Base-by-base conservation (phyloP, 2,888 invertebrate species). In the Rhingia rostrata region DNA sequence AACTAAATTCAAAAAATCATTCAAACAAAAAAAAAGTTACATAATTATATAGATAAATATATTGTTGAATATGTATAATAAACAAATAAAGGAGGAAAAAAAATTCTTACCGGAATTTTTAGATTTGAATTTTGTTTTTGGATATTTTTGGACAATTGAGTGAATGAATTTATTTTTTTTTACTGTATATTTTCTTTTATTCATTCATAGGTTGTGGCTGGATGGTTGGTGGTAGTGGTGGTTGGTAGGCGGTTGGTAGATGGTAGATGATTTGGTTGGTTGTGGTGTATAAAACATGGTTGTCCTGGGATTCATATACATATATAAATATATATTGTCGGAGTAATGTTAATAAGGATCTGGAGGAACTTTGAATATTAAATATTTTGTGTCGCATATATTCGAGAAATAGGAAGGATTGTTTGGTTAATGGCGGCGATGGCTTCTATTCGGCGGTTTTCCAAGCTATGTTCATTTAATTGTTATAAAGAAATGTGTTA, bases 231-330 rank as follows among this genome's bases (percentile, higher is more conserved):
- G 77, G 77, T 81, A 72, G 70, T 83, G 72, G 83, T 81, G 85
- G 82, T 86, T 79, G 86, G 82, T 78, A 78, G 72, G 73, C 78
- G 80, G 78, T 87, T 83, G 86, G 80, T 86, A 84, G 86, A 86
- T 90, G 91, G 90, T 89, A 91, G 90, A 91, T 91, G 92, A 92
- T 92, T 49, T 92, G 92, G 92, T 92, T 90, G 88, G 89, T 92
- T 92, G 90, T 92, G 90, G 84, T 84, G 84, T 84, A 80, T 84
- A 79, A 69, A 84, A 79, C 84, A 92, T 92, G 92, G 90, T 92
- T 91, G 92, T 92, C 75, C 85, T 73, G 75, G 82, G 91, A 92
- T 92, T 87, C 88, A 88, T 63, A 66, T 56, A 53, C 39, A 77
- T 81, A 56, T 45, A 64, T 63, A 45, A 39, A 33, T 33, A 66